Percentiles rank a stretch among this genome's conserved stretches.
phyloP scores from a whole-genome alignment of 1,140 invertebrate species.

The Periplaneta americana region DNA sequence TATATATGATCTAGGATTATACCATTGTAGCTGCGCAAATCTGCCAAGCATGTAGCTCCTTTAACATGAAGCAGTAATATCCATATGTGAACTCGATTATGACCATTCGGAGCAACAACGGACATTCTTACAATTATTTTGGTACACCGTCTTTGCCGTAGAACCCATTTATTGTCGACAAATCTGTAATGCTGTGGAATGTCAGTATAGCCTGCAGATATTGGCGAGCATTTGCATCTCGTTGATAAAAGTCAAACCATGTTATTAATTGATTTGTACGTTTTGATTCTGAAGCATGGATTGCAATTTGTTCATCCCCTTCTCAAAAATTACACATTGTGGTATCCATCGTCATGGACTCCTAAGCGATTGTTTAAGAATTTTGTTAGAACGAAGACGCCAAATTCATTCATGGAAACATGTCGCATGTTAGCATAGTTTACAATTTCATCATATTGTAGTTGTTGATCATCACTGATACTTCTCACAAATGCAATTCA shows the following conservation, averaged over 20 bases:
- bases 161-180: background rate
- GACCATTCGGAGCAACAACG: background rate
- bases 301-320: too few relatives aligned
- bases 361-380: background rate
- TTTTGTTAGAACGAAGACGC: background rate
- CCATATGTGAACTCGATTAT: background rate
- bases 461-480: background rate
- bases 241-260: background rate
- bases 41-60: background rate
- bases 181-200: background rate
- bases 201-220: background rate
- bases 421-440: background rate
- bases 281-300: background rate
- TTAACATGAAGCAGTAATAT: background rate
- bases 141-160: background rate
- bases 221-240: background rate
- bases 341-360: background rate
- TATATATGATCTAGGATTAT: too few relatives aligned
- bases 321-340: background rate
- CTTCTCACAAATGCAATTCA: background rate
- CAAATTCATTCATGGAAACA: background rate
- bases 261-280: background rate
- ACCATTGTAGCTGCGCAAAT: background rate
- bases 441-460: background rate
- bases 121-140: background rate